Conservation (phyloP, 2,888 invertebrate genomes). For the Drosophila ezoana region DNA sequence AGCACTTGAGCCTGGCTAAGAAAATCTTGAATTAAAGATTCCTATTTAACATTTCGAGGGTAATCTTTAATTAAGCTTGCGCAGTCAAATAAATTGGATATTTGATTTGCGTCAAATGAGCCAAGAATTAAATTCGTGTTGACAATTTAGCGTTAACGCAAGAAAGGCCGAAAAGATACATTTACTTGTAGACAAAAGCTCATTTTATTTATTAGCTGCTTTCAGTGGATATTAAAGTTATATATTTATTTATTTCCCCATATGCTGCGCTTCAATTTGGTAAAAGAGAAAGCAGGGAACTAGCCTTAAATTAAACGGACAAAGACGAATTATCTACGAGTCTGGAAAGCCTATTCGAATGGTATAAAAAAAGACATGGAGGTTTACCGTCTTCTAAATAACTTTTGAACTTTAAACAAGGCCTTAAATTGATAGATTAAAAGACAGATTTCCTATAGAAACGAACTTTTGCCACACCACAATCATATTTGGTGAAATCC, state of each 20-base stretch:
- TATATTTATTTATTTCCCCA: neutral
- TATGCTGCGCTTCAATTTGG: neutral
- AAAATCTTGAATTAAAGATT: neutral
- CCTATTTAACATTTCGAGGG: neutral
- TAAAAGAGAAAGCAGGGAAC: neutral
- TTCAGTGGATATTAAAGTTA: neutral
- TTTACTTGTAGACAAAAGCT: neutral
- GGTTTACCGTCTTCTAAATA: too few species aligned
- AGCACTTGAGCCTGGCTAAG: constrained; percentile 18
- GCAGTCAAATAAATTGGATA: too few species aligned
- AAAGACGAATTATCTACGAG: too few species aligned
- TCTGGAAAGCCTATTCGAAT: too few species aligned
- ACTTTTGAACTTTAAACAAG: too few species aligned
- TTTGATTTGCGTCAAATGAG: too few species aligned
- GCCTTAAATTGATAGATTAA: too few species aligned
- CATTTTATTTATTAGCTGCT: constrained; percentile 1
- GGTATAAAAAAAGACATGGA: too few species aligned
- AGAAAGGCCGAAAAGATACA: neutral
- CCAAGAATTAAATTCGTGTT: too few species aligned
- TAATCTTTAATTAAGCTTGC: neutral
- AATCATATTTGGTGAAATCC: neutral
- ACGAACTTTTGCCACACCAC: too few species aligned
- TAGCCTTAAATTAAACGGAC: neutral
- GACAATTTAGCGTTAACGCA: neutral
- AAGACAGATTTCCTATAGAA: too few species aligned